Percentiles rank a stretch among this genome's conserved stretches.
Conservation (phyloP, 2,888 invertebrate species). For the Odontocolon sp. region DNA sequence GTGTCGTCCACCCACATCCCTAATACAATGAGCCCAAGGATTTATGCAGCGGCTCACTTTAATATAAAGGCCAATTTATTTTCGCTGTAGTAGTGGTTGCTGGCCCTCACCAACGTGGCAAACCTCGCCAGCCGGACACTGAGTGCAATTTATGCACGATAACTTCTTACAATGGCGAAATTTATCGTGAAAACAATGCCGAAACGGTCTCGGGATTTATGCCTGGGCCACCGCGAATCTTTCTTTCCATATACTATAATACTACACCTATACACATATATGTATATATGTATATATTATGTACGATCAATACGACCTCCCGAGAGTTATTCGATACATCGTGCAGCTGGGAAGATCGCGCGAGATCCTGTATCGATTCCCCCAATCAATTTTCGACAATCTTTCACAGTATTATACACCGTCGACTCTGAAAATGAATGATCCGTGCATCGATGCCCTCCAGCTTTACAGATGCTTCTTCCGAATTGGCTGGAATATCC, state of each 20-base stretch:
- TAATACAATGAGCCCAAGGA: constrained; percentile 76
- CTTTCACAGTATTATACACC: constrained; percentile 31
- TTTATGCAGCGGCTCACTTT: constrained; percentile 75
- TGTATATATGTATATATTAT: not conserved
- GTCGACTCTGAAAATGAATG: not conserved
- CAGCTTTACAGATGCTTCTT: constrained; percentile 27
- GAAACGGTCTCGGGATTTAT: constrained; percentile 58
- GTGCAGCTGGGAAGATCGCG: constrained; percentile 29
- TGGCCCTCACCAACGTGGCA: constrained; percentile 21
- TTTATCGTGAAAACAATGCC: constrained; percentile 74
- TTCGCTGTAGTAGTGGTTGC: constrained; percentile 47
- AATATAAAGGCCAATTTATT: constrained; percentile 78
- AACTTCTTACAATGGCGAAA: constrained; percentile 70
- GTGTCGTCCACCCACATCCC: constrained; percentile 72
- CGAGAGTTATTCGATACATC: constrained; percentile 53
- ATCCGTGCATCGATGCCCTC: constrained; percentile 40
- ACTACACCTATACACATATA: constrained; percentile 3
- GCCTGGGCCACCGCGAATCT: constrained; percentile 44
- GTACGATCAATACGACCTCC: not conserved
- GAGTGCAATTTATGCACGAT: constrained; percentile 73
- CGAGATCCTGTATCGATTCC: constrained; percentile 37
- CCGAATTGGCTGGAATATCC: not conserved
- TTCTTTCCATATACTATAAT: constrained; percentile 29
- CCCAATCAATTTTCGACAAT: constrained; percentile 58
- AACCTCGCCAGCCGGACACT: constrained; percentile 45